These are phyloP conservation scores for Perithous albicinctus DNA, from an alignment of 2,888 invertebrate genomes.

Conservation along the genomic window DNA sequence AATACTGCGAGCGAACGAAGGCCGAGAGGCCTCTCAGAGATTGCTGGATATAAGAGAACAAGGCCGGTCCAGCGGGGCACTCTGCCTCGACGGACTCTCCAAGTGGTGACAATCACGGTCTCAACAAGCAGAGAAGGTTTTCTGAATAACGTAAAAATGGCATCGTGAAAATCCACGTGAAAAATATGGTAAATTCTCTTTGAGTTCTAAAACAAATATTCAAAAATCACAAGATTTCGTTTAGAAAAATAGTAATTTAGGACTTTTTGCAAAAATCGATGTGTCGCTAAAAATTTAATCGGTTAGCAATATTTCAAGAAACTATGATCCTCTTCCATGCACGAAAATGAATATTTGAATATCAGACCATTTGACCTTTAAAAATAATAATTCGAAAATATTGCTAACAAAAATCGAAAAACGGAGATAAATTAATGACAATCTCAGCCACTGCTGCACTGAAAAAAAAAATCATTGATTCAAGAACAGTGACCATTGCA, in stretches of 20 bases:
- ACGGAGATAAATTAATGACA: too few relatives aligned
- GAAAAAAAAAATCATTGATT: too few relatives aligned
- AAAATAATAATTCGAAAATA: too few relatives aligned
- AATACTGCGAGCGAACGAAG: slow-evolving; percentile 37
- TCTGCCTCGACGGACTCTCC: slow-evolving; percentile 51
- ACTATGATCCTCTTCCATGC: too few relatives aligned
- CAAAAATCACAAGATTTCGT: not conserved
- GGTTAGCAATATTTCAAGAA: too few relatives aligned
- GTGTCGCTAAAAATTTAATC: not conserved
- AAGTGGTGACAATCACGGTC: slow-evolving; percentile 74
- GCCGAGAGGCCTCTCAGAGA: slow-evolving; percentile 14
- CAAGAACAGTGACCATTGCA: too few relatives aligned
- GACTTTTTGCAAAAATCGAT: not conserved
- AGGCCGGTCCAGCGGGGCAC: slow-evolving; percentile 36
- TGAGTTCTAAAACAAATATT: not conserved
- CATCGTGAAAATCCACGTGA: not conserved
- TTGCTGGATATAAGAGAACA: slow-evolving; percentile 28
- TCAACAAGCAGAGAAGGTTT: slow-evolving; percentile 20
- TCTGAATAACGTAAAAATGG: not conserved
- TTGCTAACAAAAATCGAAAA: too few relatives aligned
- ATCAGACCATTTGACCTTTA: too few relatives aligned
- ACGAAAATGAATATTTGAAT: too few relatives aligned
- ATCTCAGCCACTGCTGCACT: too few relatives aligned
- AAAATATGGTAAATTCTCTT: not conserved
- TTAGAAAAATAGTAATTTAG: not conserved